Base-by-base conservation (phyloP, 2,797 vertebrate genomes). In the Smutsia gigantea region DNA sequence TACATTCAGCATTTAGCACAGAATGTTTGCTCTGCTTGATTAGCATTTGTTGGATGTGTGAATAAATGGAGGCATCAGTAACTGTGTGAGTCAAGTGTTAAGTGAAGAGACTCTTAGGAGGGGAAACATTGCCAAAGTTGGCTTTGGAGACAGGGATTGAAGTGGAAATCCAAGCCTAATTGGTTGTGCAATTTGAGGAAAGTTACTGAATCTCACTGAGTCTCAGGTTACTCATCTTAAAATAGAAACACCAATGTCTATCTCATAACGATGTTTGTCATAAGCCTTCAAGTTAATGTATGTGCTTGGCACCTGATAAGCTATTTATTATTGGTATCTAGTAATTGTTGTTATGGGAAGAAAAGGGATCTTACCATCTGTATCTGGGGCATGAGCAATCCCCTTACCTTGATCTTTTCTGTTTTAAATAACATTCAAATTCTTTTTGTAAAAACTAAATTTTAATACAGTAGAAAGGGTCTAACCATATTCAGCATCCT, bases 111-210 rank as follows among this genome's bases (percentile, higher is more conserved):
- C 10, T 10, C 14, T 82, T 53, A 61, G 46, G 89, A 75, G 37
- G 18, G 9, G 18, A 83, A 37, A 83, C 11, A 18, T 75, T 69
- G 57, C 71, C 86, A 79, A 57, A 72, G 55, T 53, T 4, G 71
- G 31, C 63, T 94, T 82, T 57, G 63, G 64, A 78, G 63, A 19
- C 31, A 87, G 51, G 90, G 57, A 78, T 68, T 84, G 15, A 57
- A 85, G 29, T 23, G 25, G n/a, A 29, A n/a, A 68, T 57, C 18
- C 34, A 51, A 29, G 13, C 29, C 87, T 55, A 94, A 77, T 29
- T 27, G 68, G 71, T 68, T 86, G 34, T 91, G 27, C 87, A 87
- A 74, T 88, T 95, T 79, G 66, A 90, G 39, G 21, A 19, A 55
- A 86, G 27, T 78, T 86, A 78, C 79, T 96, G 71, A 91, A 88